Evolutionary conservation across 2,113 vertebrate genomes (phyloP).

Genomic region (Centropus unirufus): DNA sequence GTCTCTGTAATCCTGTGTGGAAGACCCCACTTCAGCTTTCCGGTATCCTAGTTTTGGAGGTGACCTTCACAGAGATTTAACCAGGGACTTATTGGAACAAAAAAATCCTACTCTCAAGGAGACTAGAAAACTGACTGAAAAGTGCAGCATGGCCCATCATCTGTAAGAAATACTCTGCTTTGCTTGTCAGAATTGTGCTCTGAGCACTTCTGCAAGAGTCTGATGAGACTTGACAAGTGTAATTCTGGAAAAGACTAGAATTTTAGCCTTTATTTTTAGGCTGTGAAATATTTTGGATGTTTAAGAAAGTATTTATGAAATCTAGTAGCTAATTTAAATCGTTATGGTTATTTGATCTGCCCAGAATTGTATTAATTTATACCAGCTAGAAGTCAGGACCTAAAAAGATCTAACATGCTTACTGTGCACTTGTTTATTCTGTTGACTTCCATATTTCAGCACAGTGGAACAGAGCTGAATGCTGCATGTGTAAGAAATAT

Average conservation of each 20-base stretch:
- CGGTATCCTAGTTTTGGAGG: neutral
- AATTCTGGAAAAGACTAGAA: constrained; percentile 7
- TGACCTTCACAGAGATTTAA: constrained; percentile 33
- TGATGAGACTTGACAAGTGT: constrained; percentile 57
- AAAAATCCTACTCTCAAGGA: neutral
- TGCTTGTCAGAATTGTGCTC: constrained; percentile 17
- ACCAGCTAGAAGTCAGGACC: neutral
- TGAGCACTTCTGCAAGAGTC: constrained; percentile 12
- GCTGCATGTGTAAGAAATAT: neutral
- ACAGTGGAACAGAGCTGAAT: constrained; percentile 38
- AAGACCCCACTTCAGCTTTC: neutral
- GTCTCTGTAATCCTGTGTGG: neutral
- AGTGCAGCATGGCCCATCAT: neutral
- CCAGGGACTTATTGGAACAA: neutral
- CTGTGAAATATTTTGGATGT: neutral
- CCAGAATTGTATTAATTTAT: neutral
- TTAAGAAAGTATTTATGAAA: constrained; percentile 14
- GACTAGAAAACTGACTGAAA: neutral
- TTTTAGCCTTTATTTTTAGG: constrained; percentile 2
- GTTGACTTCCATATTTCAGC: constrained; percentile 60
- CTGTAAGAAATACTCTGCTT: neutral
- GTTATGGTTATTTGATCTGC: neutral
- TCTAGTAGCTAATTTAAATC: neutral
- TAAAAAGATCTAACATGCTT: neutral
- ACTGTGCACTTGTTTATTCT: constrained; percentile 37